phyloP scores from a whole-genome alignment of 2,797 vertebrate species.

The Mormyrus proboscirostris region DNA sequence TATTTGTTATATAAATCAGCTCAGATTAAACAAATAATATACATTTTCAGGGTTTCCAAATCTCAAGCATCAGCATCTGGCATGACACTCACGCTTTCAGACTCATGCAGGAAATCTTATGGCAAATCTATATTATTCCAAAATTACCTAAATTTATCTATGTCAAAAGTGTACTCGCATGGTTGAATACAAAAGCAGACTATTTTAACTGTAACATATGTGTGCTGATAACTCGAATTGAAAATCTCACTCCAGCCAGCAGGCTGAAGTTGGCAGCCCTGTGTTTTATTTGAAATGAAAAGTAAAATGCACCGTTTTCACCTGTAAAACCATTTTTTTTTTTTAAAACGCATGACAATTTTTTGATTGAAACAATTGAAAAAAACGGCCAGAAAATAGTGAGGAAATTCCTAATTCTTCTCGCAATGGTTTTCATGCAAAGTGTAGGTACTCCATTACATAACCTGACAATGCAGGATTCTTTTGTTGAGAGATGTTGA shows the following conservation, averaged over 20 bases:
- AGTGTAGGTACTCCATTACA: constrained; percentile 26
- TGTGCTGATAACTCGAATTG: background rate
- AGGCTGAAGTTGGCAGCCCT: background rate
- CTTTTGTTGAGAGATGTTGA: background rate
- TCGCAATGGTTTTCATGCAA: background rate
- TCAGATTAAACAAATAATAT: too few species aligned
- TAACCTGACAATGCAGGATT: background rate
- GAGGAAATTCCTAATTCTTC: background rate
- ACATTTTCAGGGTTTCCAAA: too few species aligned
- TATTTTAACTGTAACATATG: background rate
- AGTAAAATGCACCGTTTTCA: background rate
- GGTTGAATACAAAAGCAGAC: background rate
- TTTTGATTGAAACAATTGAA: background rate
- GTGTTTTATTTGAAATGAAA: background rate
- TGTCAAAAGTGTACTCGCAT: background rate
- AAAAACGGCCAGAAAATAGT: background rate
- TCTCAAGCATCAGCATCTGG: too few species aligned
- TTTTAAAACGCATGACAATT: background rate
- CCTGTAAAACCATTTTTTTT: background rate
- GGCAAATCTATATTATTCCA: background rate
- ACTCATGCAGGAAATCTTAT: background rate
- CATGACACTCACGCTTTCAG: too few species aligned
- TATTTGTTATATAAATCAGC: too few species aligned
- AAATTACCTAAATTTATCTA: background rate
- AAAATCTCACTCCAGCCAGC: background rate